Evolutionary conservation across 2,797 vertebrate species (phyloP).

Genomic region (Sphenopsis melanotis): DNA sequence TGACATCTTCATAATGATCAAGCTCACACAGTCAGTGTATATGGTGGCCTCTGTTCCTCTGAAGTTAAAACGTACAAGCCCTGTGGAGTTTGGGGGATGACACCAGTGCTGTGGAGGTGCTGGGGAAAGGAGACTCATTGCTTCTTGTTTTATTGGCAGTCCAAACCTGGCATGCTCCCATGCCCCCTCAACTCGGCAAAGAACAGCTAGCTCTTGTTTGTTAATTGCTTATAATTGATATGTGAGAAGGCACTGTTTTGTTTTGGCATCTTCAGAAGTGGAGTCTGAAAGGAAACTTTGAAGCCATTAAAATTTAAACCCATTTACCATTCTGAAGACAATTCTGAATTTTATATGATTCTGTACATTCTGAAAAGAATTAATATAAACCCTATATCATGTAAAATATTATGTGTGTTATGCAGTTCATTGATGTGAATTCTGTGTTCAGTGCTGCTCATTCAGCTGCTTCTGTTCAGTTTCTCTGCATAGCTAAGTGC

Average conservation of each 20-base stretch:
- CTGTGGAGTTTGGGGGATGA: background rate
- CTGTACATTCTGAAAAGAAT: background rate
- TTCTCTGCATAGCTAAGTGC: background rate
- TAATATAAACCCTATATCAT: background rate
- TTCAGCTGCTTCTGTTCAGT: background rate
- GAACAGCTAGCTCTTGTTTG: background rate
- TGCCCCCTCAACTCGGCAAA: fast-evolving
- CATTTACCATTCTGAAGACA: background rate
- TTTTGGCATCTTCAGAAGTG: background rate
- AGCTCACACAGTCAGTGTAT: background rate
- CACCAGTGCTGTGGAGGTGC: background rate
- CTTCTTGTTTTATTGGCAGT: background rate
- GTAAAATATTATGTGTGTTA: background rate
- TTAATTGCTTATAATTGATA: background rate
- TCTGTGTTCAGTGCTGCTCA: background rate
- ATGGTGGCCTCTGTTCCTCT: background rate
- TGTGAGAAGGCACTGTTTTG: background rate
- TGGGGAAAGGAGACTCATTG: background rate
- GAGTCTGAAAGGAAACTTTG: background rate
- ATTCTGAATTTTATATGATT: background rate
- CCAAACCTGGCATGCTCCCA: background rate
- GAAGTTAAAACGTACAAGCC: background rate
- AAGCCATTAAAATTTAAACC: background rate
- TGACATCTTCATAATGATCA: background rate
- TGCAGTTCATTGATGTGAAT: background rate